Evolutionary conservation across 2,797 vertebrate genomes (phyloP), one percentile per base, ranked within the genome.

Genomic region (Aeoliscus strigatus): DNA sequence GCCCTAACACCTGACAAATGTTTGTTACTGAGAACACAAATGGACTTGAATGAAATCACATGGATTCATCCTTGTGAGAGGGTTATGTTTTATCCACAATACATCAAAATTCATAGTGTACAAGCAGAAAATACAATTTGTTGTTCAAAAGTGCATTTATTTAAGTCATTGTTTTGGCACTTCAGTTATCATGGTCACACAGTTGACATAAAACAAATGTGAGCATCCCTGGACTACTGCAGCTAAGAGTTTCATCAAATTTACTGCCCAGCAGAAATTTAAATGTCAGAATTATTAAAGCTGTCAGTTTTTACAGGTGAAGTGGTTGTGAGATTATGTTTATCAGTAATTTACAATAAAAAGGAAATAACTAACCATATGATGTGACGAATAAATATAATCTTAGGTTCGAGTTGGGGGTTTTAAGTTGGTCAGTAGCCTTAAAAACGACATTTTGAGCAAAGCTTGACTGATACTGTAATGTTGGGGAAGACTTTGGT

Each of bases 221-320:
- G 79, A 92, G 75, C 73, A 75, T 80, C 90, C 85, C 87, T 84
- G 68, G 66, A 86, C 38, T 50, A 88, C 92, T 94, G 90, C 88
- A 88, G 81, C 87, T 91, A 89, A 91, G 88, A 88, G 62, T 90
- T 88, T 81, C 82, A 89, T 91, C 89, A 93, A 91, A 91, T 88
- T 96, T 93, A 97, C 94, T 97, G 96, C 92, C 94, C 96, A 98
- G 96, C 96, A 98, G 96, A 94, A 92, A 83, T 79, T 45, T 61
- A 69, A 77, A 70, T 59, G 60, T 76, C 74, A 51, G 38, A 42
- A 72, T 73, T 85, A 68, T 82, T 41, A 66, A 73, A 82, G 78
- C 63, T 57, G 76, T 81, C 65, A 57, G 78, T 43, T 82, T 71
- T 76, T 64, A 81, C 82, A 77, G 41, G 75, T 83, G 79, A 73